Evolutionary conservation across 1,140 invertebrate genomes (phyloP).

Genomic region (Coenobita brevimanus): DNA sequence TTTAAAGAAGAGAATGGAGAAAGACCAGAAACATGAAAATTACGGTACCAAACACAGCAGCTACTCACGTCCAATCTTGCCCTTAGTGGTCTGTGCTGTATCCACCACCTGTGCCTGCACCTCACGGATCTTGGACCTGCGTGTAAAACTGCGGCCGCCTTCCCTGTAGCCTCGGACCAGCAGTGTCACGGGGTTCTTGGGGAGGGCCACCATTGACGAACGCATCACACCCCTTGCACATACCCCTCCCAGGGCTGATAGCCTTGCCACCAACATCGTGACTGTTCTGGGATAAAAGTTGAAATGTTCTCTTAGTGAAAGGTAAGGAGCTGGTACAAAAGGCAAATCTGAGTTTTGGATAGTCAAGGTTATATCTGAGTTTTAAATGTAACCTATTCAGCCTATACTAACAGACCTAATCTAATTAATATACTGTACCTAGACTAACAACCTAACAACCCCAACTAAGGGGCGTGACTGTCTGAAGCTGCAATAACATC

Average conservation of each 20-base stretch:
- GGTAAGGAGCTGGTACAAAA: too few species aligned
- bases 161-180: slow-evolving; percentile 28
- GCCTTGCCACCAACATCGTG: slow-evolving; percentile 37
- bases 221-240: slow-evolving; percentile 30
- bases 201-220: slow-evolving; percentile 1
- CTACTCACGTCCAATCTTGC: slow-evolving; percentile 50
- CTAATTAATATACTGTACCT: too few species aligned
- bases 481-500: too few species aligned
- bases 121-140: slow-evolving; percentile 19
- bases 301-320: too few species aligned
- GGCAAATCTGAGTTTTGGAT: too few species aligned
- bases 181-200: slow-evolving; percentile 5
- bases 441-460: too few species aligned
- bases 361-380: too few species aligned
- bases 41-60: neutral
- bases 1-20: too few species aligned
- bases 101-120: slow-evolving; percentile 26
- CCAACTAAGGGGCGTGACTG: too few species aligned
- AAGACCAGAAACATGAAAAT: neutral
- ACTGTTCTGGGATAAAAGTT: neutral
- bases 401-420: too few species aligned
- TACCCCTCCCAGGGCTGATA: slow-evolving; percentile 23
- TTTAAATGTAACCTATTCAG: too few species aligned
- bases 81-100: slow-evolving; percentile 12
- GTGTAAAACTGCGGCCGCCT: slow-evolving; percentile 27